phyloP scores from a whole-genome alignment of 2,113 vertebrate species.

The Tyrannus savana region DNA sequence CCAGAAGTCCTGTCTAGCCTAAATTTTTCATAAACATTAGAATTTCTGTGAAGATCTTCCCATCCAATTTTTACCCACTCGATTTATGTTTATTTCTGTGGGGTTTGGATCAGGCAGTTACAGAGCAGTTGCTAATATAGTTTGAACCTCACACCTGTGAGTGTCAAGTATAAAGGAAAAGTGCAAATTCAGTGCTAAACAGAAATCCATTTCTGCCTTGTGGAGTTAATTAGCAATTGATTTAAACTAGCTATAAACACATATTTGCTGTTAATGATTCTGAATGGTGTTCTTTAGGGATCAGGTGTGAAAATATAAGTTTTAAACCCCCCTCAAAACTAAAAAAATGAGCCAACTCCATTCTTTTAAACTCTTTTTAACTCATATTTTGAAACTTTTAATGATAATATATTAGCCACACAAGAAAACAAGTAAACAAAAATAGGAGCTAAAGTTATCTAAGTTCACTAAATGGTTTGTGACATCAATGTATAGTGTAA shows the following conservation, averaged over 20 bases:
- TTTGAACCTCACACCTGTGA: conserved; percentile 46
- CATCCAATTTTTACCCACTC: background rate
- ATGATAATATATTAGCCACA: conserved; percentile 41
- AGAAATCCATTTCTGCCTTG: conserved; percentile 69
- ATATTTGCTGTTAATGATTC: conserved; percentile 69
- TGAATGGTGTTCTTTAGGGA: conserved; percentile 50
- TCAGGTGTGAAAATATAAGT: conserved; percentile 43
- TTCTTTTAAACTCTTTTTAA: conserved; percentile 13
- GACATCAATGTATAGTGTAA: conserved; percentile 60
- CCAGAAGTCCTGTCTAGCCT: background rate
- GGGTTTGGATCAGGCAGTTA: background rate
- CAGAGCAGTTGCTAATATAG: background rate
- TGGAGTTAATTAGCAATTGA: conserved; percentile 78
- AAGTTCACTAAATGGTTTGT: conserved; percentile 56
- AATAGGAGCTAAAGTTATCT: conserved; percentile 55
- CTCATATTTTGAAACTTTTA: conserved; percentile 47
- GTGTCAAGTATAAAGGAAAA: conserved; percentile 49
- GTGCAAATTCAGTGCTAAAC: conserved; percentile 62
- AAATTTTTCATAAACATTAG: background rate
- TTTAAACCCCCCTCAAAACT: background rate
- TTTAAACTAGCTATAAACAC: conserved; percentile 68
- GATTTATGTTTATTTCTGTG: background rate
- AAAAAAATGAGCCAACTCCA: conserved; percentile 15
- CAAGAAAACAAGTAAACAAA: conserved; percentile 32
- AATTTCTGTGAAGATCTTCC: background rate